Evolutionary conservation across 2,797 vertebrate species (phyloP).

Genomic region (Sebastiscus albofasciatus): DNA sequence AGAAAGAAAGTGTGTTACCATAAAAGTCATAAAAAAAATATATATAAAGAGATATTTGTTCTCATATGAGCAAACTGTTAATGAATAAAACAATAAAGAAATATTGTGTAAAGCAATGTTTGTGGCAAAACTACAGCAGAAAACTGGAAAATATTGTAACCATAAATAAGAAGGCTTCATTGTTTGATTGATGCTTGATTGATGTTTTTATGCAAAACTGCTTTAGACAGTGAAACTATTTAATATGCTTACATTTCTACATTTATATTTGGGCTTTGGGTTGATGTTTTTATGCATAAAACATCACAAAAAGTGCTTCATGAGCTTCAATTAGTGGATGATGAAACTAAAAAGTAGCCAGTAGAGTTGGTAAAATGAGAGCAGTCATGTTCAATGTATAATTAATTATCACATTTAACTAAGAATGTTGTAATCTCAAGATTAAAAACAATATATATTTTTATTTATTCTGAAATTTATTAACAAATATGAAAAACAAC

Average conservation of each 20-base stretch:
- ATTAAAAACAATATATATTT: background rate
- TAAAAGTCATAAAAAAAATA: too few relatives aligned
- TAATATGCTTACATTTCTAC: background rate
- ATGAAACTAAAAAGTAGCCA: background rate
- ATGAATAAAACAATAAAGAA: background rate
- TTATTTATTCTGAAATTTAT: background rate
- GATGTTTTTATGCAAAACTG: background rate
- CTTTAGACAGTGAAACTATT: background rate
- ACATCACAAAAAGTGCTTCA: too few relatives aligned
- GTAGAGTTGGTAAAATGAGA: background rate
- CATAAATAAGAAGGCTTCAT: background rate
- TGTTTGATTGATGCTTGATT: background rate
- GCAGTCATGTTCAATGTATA: background rate
- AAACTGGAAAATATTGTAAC: background rate
- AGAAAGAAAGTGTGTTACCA: too few relatives aligned
- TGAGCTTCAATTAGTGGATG: too few relatives aligned
- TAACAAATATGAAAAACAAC: background rate
- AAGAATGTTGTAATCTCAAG: background rate
- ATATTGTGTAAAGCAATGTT: background rate
- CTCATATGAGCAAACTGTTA: background rate
- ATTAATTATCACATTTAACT: background rate
- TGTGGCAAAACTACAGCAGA: accelerated
- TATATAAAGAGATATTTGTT: too few relatives aligned
- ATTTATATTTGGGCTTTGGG: background rate
- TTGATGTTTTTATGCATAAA: background rate